A percentile compares a stretch with the other conserved stretches of the same genome.
Conservation (phyloP, 2,797 vertebrate genomes). For the Amazona finschi region DNA sequence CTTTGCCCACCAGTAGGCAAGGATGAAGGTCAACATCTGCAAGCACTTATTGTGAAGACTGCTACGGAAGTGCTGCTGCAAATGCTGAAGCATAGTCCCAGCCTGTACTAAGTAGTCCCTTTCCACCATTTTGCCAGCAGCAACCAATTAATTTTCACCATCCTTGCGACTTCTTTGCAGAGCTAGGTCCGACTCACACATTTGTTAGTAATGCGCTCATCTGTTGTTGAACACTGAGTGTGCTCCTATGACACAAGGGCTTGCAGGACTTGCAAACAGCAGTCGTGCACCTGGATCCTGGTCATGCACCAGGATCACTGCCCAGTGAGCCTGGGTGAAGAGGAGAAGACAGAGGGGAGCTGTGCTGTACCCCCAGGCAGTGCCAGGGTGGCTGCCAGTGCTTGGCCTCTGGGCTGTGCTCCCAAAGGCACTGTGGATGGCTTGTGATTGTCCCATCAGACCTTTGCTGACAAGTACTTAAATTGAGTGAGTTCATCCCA, state of each 20-base stretch:
- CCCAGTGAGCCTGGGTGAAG: accelerated
- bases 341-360: neutral
- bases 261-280: accelerated
- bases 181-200: neutral
- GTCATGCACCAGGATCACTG: neutral
- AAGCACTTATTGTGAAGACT: neutral
- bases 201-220: neutral
- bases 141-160: slow-evolving; percentile 2
- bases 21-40: neutral
- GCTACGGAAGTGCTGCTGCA: neutral
- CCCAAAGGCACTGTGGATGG: neutral
- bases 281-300: too few species aligned
- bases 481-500: neutral
- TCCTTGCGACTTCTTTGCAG: neutral
- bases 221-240: neutral
- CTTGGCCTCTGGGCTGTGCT: neutral
- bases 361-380: neutral
- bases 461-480: slow-evolving; percentile 22
- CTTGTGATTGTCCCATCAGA: neutral
- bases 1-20: neutral
- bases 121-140: neutral
- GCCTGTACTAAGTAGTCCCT: neutral
- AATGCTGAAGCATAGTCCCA: neutral
- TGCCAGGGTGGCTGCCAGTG: neutral
- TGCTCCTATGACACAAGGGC: accelerated